Conservation (phyloP, 2,797 vertebrate genomes). For the Eidolon dupreanum region DNA sequence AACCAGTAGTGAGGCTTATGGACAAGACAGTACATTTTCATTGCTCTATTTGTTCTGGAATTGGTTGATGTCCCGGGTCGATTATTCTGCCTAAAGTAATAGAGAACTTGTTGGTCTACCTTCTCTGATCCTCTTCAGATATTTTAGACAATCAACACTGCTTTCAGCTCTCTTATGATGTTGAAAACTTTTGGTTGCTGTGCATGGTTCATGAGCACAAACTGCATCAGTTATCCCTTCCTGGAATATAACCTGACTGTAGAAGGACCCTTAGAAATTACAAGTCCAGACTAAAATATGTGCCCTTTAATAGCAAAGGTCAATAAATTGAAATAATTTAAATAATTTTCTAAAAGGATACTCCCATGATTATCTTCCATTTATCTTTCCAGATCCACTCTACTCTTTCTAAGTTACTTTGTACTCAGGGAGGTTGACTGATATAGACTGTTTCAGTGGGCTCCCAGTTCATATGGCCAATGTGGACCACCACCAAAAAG, state of each 20-base stretch:
- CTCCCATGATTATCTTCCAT: background rate
- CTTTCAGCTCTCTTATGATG: background rate
- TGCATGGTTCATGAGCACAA: background rate
- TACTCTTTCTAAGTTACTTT: background rate
- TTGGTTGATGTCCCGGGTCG: background rate
- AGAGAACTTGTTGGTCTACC: background rate
- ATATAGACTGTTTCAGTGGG: rapidly evolving
- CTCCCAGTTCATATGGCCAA: background rate
- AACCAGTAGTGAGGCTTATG: background rate
- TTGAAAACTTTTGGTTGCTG: background rate
- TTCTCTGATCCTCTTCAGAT: background rate
- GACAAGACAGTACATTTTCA: background rate
- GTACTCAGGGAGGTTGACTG: background rate
- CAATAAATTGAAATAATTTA: background rate
- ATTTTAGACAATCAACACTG: background rate
- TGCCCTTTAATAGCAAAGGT: background rate
- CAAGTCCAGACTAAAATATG: background rate
- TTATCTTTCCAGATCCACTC: background rate
- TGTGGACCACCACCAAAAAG: background rate
- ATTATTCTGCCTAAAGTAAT: background rate
- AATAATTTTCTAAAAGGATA: background rate
- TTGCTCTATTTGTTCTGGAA: background rate
- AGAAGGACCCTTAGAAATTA: background rate
- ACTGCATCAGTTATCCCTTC: background rate
- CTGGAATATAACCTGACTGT: background rate